Evolutionary conservation across 1,140 invertebrate genomes (phyloP).

Genomic region (Matsumurasca onukii): DNA sequence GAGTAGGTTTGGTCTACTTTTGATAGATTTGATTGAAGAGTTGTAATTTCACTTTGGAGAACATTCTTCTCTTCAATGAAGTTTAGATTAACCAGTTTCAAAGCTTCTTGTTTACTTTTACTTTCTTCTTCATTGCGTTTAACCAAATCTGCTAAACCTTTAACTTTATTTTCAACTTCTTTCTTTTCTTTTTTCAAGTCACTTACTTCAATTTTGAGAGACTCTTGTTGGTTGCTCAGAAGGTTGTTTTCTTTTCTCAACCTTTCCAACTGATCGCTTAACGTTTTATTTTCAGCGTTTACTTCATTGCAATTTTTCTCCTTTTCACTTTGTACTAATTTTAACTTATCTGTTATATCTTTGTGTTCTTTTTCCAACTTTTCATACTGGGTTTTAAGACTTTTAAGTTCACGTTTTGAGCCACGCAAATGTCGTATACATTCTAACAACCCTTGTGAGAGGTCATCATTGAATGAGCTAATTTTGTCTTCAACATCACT

Average conservation of each 20-base stretch:
- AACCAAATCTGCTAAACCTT: not conserved
- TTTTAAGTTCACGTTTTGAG: not conserved
- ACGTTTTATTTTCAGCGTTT: not conserved
- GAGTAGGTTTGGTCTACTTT: no score
- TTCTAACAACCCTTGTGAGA: no score
- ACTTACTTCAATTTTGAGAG: not conserved
- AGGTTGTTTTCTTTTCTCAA: not conserved
- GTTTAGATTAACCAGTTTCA: not conserved
- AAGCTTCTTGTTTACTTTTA: not conserved
- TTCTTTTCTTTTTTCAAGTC: not conserved
- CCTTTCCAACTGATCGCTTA: not conserved
- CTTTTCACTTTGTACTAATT: not conserved
- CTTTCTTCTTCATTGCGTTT: not conserved
- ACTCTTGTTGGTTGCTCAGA: not conserved
- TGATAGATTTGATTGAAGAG: no score
- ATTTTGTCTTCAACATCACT: no score
- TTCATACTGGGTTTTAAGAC: not conserved
- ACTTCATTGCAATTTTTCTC: not conserved
- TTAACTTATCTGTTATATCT: not conserved
- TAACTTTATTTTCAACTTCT: not conserved
- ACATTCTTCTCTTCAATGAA: constrained; percentile 10
- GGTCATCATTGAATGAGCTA: no score
- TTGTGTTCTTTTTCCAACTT: not conserved
- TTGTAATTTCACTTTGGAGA: not conserved
- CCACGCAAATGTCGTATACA: no score